Conservation (phyloP, 2,888 invertebrate genomes). For the Stenoptilia bipunctidactyla region DNA sequence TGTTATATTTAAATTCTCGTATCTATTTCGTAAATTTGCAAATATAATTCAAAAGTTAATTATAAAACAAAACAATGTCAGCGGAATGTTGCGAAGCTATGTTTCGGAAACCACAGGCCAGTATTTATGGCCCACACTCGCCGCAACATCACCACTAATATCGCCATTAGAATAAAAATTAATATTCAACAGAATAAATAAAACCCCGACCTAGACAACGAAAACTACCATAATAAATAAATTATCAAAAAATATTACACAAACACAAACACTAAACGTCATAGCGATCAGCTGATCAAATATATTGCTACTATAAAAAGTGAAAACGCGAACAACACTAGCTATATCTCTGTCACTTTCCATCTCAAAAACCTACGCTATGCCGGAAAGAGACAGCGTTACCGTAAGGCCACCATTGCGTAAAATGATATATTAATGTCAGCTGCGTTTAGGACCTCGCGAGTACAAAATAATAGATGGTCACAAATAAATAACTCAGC, state of each 20-base stretch:
- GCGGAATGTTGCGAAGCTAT: slow-evolving; percentile 9
- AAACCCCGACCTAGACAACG: slow-evolving; percentile 59
- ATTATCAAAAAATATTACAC: slow-evolving; percentile 67
- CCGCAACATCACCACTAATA: slow-evolving; percentile 20
- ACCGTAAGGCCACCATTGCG: slow-evolving; percentile 44
- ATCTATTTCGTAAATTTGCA: no score
- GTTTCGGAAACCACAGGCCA: slow-evolving; percentile 18
- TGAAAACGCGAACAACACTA: slow-evolving; percentile 58
- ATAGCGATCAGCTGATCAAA: slow-evolving; percentile 70
- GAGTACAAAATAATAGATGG: slow-evolving; percentile 71
- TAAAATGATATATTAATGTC: slow-evolving; percentile 71
- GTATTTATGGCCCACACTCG: slow-evolving; percentile 22
- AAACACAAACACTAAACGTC: slow-evolving; percentile 61
- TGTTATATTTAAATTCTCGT: no score
- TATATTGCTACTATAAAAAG: slow-evolving; percentile 71
- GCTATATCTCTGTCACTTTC: slow-evolving; percentile 39
- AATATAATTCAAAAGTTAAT: slow-evolving; percentile 2
- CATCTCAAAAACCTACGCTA: slow-evolving; percentile 13
- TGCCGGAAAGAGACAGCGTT: slow-evolving; percentile 30
- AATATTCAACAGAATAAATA: slow-evolving; percentile 57
- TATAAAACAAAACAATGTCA: slow-evolving; percentile 12
- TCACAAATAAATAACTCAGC: slow-evolving; percentile 67
- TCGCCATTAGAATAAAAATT: slow-evolving; percentile 20
- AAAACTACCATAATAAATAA: slow-evolving; percentile 55
- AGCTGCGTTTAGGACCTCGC: slow-evolving; percentile 71